Conservation (phyloP, 1,140 invertebrate species). For the Drosophila auraria region DNA sequence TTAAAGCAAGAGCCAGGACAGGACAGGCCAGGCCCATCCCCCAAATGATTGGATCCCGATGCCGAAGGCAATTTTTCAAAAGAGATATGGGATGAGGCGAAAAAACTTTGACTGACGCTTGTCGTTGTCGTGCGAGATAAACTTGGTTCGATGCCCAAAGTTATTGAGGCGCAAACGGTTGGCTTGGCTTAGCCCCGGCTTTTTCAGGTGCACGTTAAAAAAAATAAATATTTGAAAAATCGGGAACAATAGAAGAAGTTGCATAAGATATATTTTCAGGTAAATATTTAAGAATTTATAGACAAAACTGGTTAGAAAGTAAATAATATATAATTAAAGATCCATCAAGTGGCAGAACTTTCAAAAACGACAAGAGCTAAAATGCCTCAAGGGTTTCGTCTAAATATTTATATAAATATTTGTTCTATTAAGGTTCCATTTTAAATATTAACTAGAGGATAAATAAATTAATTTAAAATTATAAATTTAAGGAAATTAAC, state of each 20-base stretch:
- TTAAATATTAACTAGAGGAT: too few relatives aligned
- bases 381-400: too few relatives aligned
- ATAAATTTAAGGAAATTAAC: background rate
- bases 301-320: background rate
- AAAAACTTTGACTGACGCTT: constrained; percentile 79
- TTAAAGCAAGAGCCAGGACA: constrained; percentile 50
- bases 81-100: constrained; percentile 17
- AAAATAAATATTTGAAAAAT: background rate
- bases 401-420: too few relatives aligned
- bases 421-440: too few relatives aligned
- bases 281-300: background rate
- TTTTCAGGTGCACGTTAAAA: background rate
- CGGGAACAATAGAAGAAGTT: too few relatives aligned
- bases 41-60: constrained; percentile 22
- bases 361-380: too few relatives aligned
- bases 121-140: constrained; percentile 73
- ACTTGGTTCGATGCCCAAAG: constrained; percentile 76
- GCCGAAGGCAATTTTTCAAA: constrained; percentile 71
- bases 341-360: too few relatives aligned
- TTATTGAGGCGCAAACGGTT: constrained; percentile 82
- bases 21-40: constrained; percentile 30
- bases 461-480: background rate
- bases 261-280: too few relatives aligned
- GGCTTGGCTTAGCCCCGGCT: constrained; percentile 37
- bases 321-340: too few relatives aligned